phyloP scores from a whole-genome alignment of 2,113 vertebrate genomes.

The Elephantulus edwardii region DNA sequence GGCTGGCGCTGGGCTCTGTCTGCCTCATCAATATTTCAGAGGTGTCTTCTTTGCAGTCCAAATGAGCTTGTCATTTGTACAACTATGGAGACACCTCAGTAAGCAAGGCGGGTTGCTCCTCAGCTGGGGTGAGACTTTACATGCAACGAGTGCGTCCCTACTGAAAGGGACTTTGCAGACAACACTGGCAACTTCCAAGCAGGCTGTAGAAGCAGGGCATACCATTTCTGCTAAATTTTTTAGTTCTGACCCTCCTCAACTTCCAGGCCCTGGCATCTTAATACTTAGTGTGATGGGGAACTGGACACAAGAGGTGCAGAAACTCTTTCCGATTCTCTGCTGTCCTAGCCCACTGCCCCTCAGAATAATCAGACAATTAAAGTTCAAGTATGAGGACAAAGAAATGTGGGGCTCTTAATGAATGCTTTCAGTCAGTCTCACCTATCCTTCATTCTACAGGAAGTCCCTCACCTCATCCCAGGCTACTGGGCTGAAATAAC shows the following conservation, averaged over 20 bases:
- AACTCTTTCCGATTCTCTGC: neutral
- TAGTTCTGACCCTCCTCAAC: neutral
- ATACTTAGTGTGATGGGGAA: fast-evolving
- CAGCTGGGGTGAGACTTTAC: neutral
- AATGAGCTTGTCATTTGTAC: slow-evolving; percentile 33
- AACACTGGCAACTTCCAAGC: neutral
- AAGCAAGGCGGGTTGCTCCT: neutral
- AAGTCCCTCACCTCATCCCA: neutral
- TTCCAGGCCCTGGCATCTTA: neutral
- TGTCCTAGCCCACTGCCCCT: neutral
- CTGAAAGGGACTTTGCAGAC: neutral
- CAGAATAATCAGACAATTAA: too few relatives aligned
- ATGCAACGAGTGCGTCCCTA: neutral
- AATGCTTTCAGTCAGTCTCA: too few relatives aligned
- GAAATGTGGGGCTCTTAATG: neutral
- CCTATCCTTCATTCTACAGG: neutral
- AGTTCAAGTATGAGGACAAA: fast-evolving
- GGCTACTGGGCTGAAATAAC: neutral
- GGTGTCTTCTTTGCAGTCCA: slow-evolving; percentile 13
- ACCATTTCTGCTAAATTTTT: neutral
- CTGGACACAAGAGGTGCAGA: neutral
- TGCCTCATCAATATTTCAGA: slow-evolving; percentile 35
- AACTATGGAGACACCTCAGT: neutral
- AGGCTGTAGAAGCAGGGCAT: neutral
- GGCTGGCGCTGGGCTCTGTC: neutral